phyloP scores from a whole-genome alignment of 1,140 invertebrate genomes.

The Spodoptera frugiperda region DNA sequence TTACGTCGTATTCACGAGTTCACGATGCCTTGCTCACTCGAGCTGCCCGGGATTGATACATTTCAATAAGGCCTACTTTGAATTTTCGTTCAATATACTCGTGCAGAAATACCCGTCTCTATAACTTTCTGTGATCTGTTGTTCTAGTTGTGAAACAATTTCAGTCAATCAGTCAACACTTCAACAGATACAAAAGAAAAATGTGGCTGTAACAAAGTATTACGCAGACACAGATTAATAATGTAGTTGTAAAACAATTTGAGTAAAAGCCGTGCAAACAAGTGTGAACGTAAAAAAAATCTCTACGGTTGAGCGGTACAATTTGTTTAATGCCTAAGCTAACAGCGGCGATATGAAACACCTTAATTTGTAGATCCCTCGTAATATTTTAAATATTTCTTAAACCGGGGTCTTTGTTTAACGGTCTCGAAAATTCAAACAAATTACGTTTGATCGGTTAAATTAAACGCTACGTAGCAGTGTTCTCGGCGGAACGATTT shows the following conservation, averaged over 20 bases:
- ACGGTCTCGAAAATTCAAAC: conserved; percentile 38
- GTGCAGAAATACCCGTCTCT: neutral
- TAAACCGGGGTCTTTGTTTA: conserved; percentile 8
- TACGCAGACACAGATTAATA: neutral
- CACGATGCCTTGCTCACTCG: conserved; percentile 38
- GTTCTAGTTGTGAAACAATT: conserved; percentile 10
- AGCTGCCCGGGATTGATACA: conserved; percentile 40
- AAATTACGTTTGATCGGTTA: conserved; percentile 51
- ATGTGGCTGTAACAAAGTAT: neutral
- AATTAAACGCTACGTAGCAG: conserved; percentile 46
- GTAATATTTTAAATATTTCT: conserved; percentile 38
- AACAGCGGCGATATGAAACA: conserved; percentile 31
- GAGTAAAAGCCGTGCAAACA: conserved; percentile 29
- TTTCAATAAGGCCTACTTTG: conserved; percentile 43
- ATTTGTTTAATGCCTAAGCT: conserved; percentile 35
- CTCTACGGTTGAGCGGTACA: conserved; percentile 31
- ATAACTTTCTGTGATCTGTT: neutral
- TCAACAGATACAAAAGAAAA: neutral
- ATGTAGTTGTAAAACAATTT: conserved; percentile 15
- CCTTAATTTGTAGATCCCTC: conserved; percentile 35
- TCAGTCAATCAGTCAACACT: too few relatives aligned
- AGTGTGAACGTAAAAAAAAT: conserved; percentile 8
- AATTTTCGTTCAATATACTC: conserved; percentile 15
- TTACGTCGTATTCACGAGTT: conserved; percentile 43
- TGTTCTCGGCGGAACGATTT: conserved; percentile 44